Evolutionary conservation across 2,113 vertebrate genomes (phyloP).

Genomic region (Megaleporinus macrocephalus): DNA sequence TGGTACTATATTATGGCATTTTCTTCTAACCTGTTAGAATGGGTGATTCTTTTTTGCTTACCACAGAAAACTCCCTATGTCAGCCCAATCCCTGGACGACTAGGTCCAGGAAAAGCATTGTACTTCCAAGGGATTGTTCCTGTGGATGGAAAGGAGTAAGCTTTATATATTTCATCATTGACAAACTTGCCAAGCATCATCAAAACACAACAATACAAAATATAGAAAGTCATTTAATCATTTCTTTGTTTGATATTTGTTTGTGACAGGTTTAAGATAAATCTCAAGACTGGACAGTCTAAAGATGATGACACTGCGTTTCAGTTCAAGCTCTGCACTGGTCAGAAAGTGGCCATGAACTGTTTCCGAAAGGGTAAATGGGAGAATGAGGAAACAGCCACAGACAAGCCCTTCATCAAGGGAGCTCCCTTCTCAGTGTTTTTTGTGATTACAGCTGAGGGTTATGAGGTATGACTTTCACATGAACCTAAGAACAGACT

Average conservation of each 20-base stretch:
- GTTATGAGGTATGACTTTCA: neutral
- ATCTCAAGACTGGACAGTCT: conserved; percentile 29
- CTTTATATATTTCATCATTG: neutral
- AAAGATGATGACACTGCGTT: conserved; percentile 35
- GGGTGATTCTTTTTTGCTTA: neutral
- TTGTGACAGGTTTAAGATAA: conserved; percentile 7
- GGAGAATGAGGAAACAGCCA: neutral
- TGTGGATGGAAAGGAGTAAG: neutral
- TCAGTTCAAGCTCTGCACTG: conserved; percentile 8
- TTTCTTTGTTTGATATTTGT: neutral
- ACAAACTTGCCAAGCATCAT: too few relatives aligned
- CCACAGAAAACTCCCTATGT: neutral
- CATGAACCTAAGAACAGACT: neutral
- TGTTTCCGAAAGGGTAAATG: neutral
- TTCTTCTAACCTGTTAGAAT: neutral
- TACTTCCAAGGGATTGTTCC: conserved; percentile 12
- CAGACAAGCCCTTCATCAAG: neutral
- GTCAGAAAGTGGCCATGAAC: neutral
- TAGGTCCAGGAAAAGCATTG: conserved; percentile 11
- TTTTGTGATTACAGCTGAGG: neutral
- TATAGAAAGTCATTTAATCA: too few relatives aligned
- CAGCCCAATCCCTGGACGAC: neutral
- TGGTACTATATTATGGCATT: too few relatives aligned
- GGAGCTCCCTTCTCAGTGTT: neutral
- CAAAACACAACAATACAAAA: neutral